A percentile compares a stretch with the other conserved stretches of the same genome.
Evolutionary conservation across 53 echinoderm and acorn worm species (phyloP).

Genomic region (Holothuria leucospilota): DNA sequence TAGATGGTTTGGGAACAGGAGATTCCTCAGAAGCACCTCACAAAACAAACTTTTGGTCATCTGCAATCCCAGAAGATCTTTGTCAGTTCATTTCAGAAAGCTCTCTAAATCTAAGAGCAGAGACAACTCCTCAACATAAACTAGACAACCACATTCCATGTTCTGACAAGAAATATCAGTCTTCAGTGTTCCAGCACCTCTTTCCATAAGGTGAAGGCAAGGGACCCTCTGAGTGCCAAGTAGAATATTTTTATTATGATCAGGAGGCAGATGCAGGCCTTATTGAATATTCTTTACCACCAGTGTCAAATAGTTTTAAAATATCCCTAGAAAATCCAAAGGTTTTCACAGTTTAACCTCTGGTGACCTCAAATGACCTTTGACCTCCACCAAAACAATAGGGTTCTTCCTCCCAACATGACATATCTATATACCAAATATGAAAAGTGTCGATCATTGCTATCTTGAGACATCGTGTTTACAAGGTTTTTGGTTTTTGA

Average conservation of each 20-base stretch:
- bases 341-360: no score
- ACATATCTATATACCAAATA: no score
- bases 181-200: slow-evolving; percentile 22
- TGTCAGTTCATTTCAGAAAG: slow-evolving; percentile 16
- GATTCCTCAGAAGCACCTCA: no score
- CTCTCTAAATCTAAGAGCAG: slow-evolving; percentile 17
- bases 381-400: no score
- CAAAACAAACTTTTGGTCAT: background rate
- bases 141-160: background rate
- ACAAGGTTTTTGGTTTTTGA: no score
- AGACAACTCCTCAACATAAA: background rate
- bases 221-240: background rate
- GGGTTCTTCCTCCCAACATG: no score
- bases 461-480: no score
- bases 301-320: slow-evolving; percentile 43
- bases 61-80: background rate
- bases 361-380: no score
- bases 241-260: slow-evolving; percentile 71
- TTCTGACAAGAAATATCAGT: slow-evolving; percentile 22
- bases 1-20: background rate
- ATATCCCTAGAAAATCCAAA: slow-evolving; percentile 34
- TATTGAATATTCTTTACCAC: slow-evolving; percentile 71
- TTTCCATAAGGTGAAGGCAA: background rate
- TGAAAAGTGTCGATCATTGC: no score
- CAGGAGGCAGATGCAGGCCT: slow-evolving; percentile 62